Base-by-base conservation (phyloP, 2,797 vertebrate species). In the Typhlichthys subterraneus region DNA sequence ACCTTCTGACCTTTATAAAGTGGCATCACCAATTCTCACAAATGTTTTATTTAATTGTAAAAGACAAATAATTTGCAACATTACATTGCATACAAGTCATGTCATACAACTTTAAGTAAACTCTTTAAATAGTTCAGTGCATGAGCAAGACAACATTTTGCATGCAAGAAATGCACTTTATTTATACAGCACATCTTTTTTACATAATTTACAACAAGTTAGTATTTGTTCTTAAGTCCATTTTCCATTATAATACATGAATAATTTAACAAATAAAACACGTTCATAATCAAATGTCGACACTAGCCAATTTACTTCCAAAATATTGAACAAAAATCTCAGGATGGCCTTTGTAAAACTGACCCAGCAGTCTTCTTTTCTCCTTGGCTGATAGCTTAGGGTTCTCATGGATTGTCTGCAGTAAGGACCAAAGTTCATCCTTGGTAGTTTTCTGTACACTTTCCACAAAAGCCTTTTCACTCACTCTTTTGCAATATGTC, bases 271-370 rank as follows among this genome's bases (percentile, higher is more conserved):
- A 19, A 38, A 79, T 75, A 84, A 76, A 74, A 38, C 68, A 73
- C 79, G 51, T 76, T 13, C 52, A 62, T 65, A 83, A 51, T 69
- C 85, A 88, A 69, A 86, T 58, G 87, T 88, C 93, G 53, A 91
- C 74, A 72, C 82, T 90, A 70, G 91, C 91, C 78, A 94, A 79
- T 91, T 89, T 93, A 58, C 93, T 93, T 80, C 95, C 95, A 90
- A 98, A 99, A 91, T 98, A 98, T 59, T 97, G 94, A 77, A 95
- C 90, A 77, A 98, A 98, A 79, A 96, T 94, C 57, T 95, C 90
- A 0, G 97, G 96, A 64, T 99, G 96, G 69, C 93, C 95, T 87
- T 93, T 96, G 49, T 95, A 95, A 87, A 99, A 98, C 68, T 97
- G 96, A 75, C 90, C 93, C 53, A 99, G 89, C 65, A 97, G 81